Percentiles rank a stretch among this genome's conserved stretches.
These are phyloP conservation scores for Sapayoa aenigma DNA, from an alignment of 2,113 vertebrate genomes.

Conservation along the genomic window DNA sequence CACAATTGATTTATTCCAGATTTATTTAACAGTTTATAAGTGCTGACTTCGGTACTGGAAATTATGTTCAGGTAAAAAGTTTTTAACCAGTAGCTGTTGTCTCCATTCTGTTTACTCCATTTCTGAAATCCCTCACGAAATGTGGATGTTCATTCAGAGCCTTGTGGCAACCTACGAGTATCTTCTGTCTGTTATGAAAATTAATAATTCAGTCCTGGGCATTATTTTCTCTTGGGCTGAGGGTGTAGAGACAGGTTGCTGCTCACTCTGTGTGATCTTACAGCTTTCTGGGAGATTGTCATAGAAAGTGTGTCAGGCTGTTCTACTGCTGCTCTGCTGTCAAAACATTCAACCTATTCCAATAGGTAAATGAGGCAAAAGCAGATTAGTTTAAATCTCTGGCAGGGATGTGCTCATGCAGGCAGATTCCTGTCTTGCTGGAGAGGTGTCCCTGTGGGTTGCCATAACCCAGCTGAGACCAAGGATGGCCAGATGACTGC, in stretches of 20 bases:
- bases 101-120: neutral
- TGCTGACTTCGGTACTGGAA: neutral
- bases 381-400: neutral
- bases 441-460: neutral
- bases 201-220: neutral
- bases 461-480: slow-evolving; percentile 36
- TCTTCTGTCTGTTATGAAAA: neutral
- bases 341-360: neutral
- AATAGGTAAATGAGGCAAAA: slow-evolving; percentile 27
- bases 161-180: neutral
- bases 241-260: neutral
- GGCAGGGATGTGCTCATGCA: neutral
- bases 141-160: neutral
- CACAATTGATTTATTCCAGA: neutral
- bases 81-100: neutral
- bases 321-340: neutral
- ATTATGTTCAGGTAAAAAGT: neutral
- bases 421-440: slow-evolving; percentile 4
- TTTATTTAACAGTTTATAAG: neutral
- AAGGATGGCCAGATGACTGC: slow-evolving; percentile 26
- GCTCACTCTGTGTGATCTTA: neutral
- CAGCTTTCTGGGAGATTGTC: neutral
- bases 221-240: neutral
- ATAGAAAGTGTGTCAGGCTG: neutral
- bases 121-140: neutral